Percentiles rank a stretch among this genome's conserved stretches.
Evolutionary conservation across 2,797 vertebrate species (phyloP).

Genomic region (Aeoliscus strigatus): DNA sequence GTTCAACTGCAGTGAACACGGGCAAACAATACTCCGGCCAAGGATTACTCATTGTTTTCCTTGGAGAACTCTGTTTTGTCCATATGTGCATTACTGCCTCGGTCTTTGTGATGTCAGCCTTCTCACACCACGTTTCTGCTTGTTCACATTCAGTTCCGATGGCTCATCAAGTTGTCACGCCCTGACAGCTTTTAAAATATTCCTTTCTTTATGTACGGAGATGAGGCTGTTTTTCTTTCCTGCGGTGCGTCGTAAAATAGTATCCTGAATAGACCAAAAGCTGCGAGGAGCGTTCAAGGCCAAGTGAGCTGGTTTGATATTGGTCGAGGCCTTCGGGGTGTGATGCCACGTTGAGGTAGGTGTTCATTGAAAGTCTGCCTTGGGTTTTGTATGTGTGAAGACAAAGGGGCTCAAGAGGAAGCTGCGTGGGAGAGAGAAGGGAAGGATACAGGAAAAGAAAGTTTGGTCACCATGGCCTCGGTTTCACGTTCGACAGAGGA

Average conservation of each 20-base stretch:
- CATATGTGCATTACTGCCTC: conserved; percentile 43
- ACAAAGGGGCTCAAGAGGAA: conserved; percentile 32
- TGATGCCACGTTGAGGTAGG: conserved; percentile 42
- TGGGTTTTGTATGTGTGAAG: conserved; percentile 29
- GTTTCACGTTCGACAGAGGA: conserved; percentile 55
- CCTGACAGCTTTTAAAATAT: conserved; percentile 53
- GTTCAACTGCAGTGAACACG: conserved; percentile 43
- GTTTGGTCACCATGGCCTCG: conserved; percentile 31
- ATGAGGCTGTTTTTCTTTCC: conserved; percentile 29
- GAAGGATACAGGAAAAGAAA: conserved; percentile 17
- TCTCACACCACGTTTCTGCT: conserved; percentile 32
- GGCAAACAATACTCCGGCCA: conserved; percentile 51
- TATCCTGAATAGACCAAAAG: conserved; percentile 41
- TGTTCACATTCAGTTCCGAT: conserved; percentile 53
- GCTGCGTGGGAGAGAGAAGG: conserved; percentile 16
- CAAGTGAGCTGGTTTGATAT: conserved; percentile 47
- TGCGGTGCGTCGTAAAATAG: conserved; percentile 42
- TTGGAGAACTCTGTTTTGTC: conserved; percentile 52
- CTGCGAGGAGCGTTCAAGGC: conserved; percentile 48
- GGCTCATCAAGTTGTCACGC: conserved; percentile 55
- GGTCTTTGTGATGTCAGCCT: conserved; percentile 39
- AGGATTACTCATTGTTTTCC: conserved; percentile 54
- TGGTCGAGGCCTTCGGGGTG: conserved; percentile 25
- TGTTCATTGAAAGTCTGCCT: conserved; percentile 34
- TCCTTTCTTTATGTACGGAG: conserved; percentile 58